Conservation (phyloP, 2,113 vertebrate genomes). For the Serinus canaria region DNA sequence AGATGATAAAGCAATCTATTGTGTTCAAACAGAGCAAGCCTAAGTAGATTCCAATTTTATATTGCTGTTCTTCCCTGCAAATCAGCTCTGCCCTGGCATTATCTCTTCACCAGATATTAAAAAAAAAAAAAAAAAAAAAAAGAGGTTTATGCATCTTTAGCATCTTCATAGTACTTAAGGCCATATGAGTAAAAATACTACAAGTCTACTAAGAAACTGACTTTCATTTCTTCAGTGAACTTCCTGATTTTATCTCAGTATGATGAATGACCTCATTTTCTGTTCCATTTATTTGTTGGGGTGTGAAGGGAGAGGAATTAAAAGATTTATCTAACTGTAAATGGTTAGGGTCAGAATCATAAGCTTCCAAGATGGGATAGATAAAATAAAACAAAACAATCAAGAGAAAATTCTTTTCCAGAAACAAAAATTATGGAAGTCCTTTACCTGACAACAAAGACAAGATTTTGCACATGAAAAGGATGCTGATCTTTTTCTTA, state of each 20-base stretch:
- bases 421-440: not conserved
- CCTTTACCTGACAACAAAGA: not conserved
- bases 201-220: not conserved
- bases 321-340: not conserved
- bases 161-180: not conserved
- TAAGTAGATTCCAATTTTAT: not conserved
- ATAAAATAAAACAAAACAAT: not conserved
- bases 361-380: not conserved
- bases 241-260: not conserved
- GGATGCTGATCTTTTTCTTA: not conserved
- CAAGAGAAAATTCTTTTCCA: not conserved
- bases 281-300: not conserved
- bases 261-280: constrained; percentile 8
- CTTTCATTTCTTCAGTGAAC: not conserved
- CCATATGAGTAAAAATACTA: not conserved
- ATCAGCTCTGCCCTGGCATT: not conserved
- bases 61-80: not conserved
- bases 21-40: not conserved
- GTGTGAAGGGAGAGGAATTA: not conserved
- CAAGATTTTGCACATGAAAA: not conserved
- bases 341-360: not conserved
- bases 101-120: not conserved
- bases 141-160: not conserved
- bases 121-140: not conserved
- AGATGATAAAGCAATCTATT: not conserved